Evolutionary conservation across 2,113 vertebrate genomes (phyloP).

Genomic region (Hystrix brachyura): DNA sequence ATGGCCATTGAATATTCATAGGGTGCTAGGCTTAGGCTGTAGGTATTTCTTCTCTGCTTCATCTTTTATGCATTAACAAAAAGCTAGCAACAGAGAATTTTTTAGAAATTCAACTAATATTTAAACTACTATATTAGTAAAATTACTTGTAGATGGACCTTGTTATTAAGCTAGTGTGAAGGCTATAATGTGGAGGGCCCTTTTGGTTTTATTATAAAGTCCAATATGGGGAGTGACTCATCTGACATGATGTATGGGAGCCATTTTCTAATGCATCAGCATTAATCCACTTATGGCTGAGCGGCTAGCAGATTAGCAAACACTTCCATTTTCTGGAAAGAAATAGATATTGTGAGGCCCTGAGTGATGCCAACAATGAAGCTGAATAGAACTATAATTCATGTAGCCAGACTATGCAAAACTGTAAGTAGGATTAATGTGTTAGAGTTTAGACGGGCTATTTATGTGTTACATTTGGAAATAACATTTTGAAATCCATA

Average conservation of each 20-base stretch:
- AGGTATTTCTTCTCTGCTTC: conserved; percentile 37
- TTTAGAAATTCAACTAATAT: conserved; percentile 11
- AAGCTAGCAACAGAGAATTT: not conserved
- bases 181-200: conserved; percentile 36
- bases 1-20: not conserved
- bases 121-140: conserved; percentile 53
- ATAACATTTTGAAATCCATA: conserved; percentile 58
- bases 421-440: conserved; percentile 78
- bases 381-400: conserved; percentile 81
- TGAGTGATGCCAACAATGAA: conserved; percentile 66
- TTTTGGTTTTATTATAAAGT: conserved; percentile 67
- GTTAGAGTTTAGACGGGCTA: conserved; percentile 57
- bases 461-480: conserved; percentile 71
- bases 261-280: conserved; percentile 60
- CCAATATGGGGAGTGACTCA: conserved; percentile 60
- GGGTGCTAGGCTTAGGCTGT: conserved; percentile 27
- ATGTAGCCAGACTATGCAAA: conserved; percentile 69
- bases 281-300: conserved; percentile 80
- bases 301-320: conserved; percentile 74
- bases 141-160: conserved; percentile 63
- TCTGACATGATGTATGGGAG: conserved; percentile 59
- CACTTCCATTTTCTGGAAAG: conserved; percentile 82
- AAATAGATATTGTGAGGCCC: conserved; percentile 69
- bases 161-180: conserved; percentile 34
- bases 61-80: conserved; percentile 55